These are phyloP conservation scores for Erinaceus europaeus DNA, from an alignment of 2,113 vertebrate genomes.

Conservation along the genomic window DNA sequence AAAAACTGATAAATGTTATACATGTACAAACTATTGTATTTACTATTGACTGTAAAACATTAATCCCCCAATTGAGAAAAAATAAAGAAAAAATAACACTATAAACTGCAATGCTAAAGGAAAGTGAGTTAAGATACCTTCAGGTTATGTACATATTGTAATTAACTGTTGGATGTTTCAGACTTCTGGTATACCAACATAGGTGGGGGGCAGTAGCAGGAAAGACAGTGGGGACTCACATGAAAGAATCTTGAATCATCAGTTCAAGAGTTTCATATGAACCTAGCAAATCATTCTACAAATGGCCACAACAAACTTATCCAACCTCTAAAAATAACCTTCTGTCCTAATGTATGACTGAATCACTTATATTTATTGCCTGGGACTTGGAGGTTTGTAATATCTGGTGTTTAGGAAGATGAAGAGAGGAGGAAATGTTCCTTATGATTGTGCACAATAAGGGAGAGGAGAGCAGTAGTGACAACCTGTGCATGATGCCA, in stretches of 20 bases:
- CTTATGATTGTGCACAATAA: neutral
- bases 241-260: too few species aligned
- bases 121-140: neutral
- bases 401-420: neutral
- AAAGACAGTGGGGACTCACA: neutral
- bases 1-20: too few species aligned
- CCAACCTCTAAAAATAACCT: too few species aligned
- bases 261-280: neutral
- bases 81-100: too few species aligned
- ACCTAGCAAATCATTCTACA: neutral
- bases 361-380: neutral
- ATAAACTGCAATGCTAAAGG: neutral
- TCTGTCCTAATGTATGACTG: fast-evolving
- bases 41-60: too few species aligned
- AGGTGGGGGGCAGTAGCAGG: neutral
- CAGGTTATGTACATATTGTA: neutral
- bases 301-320: too few species aligned
- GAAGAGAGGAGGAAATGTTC: neutral
- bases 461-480: too few species aligned
- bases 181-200: neutral
- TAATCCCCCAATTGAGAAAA: too few species aligned
- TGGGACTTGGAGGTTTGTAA: too few species aligned
- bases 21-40: too few species aligned
- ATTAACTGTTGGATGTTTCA: too few species aligned
- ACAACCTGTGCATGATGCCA: neutral